A percentile compares a stretch with the other conserved stretches of the same genome.
Evolutionary conservation across 2,113 vertebrate species (phyloP).

Genomic region (Nerophis ophidion): DNA sequence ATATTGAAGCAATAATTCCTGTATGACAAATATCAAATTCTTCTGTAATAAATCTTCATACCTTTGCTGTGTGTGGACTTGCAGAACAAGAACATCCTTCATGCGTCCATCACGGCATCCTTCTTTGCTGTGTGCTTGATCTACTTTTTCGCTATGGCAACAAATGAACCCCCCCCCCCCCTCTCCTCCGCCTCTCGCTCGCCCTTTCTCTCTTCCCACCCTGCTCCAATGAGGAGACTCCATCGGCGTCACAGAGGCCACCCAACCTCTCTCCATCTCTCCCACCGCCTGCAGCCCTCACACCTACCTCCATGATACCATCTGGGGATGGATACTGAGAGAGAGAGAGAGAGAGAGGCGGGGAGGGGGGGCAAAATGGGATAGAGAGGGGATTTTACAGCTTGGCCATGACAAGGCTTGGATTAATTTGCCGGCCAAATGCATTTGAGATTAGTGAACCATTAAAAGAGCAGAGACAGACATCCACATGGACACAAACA

Average conservation of each 20-base stretch:
- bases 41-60: constrained; percentile 14
- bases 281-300: constrained; percentile 26
- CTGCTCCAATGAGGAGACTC: constrained; percentile 54
- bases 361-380: constrained; percentile 17
- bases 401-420: constrained; percentile 58
- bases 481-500: constrained; percentile 27
- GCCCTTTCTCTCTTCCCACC: constrained; percentile 8
- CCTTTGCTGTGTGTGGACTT: constrained; percentile 43
- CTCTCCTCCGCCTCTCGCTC: constrained; percentile 9
- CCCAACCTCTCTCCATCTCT: constrained; percentile 16
- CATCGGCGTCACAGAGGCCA: constrained; percentile 42
- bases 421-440: constrained; percentile 71
- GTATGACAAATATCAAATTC: no score
- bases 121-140: constrained; percentile 46
- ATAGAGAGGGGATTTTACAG: constrained; percentile 45
- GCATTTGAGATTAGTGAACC: constrained; percentile 69
- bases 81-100: constrained; percentile 48
- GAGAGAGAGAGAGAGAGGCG: constrained; percentile 25
- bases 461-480: constrained; percentile 63
- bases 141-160: constrained; percentile 71
- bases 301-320: constrained; percentile 64
- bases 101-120: constrained; percentile 48
- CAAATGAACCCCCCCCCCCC: constrained; percentile 44
- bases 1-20: no score
- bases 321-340: constrained; percentile 54